Base-by-base conservation (phyloP, 2,888 invertebrate genomes). In the Herminia tarsipennalis region DNA sequence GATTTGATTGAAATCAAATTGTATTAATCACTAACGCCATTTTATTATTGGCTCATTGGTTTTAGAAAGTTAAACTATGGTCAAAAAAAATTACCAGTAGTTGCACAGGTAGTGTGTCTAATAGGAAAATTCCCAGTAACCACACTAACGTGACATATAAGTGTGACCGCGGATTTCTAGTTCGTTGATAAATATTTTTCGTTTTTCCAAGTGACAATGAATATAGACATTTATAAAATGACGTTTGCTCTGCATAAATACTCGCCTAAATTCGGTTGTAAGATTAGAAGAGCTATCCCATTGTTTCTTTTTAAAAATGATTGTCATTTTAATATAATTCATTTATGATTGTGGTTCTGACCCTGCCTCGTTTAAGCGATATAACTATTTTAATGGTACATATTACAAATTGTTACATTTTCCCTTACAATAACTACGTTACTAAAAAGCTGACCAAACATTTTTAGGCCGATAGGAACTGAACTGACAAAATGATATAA, bases 321-420 rank as follows among this genome's bases (percentile, higher is more conserved):
- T 76, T 73, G 58, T 66, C 64, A 69, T 73, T 74, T 64, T 72
- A 68, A 69, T 73, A 71, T 70, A 75, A 79, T 73, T 75, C 70
- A 76, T 78, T 81, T 78, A 78, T 81, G 86, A 84, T 86, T 84
- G 82, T 86, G 84, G 81, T 87, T 83, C 78, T 81, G 86, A 90
- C 90, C 90, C 90, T 91, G 90, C 89, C 83, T 89, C 86, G 86
- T 88, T 88, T 81, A 89, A 89, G 89, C 88, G 78, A 87, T 88
- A 85, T 71, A 81, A 74, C 79, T 85, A 85, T 80, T 76, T 73
- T 79, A 76, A 81, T 78, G 73, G 76, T 83, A 83, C 73, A 82
- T 83, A 84, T 79, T 73, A 76, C 69, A 76, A 83, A 78, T 79
- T 76, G 70, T 78, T 83, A 81, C 72, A 56, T 61, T 62, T 57